Percentiles rank a stretch among this genome's conserved stretches.
Evolutionary conservation across 2,797 vertebrate species (phyloP).

Genomic region (Sciurus carolinensis): DNA sequence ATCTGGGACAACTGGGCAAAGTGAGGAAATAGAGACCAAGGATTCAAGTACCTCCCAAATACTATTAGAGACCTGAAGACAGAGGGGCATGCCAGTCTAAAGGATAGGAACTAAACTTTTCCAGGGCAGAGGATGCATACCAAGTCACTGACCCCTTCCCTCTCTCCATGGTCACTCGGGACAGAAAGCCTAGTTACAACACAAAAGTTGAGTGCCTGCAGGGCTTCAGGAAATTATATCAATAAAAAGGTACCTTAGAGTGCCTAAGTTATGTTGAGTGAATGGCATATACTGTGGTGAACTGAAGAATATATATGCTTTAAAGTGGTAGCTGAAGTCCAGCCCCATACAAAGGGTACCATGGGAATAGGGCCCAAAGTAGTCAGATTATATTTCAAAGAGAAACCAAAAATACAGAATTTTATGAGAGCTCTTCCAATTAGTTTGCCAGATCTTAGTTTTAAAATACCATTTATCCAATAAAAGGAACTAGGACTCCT

Average conservation of each 20-base stretch:
- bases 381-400: constrained; percentile 46
- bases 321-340: constrained; percentile 31
- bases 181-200: not conserved
- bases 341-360: not conserved
- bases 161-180: not conserved
- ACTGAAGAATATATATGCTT: constrained; percentile 38
- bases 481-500: constrained; percentile 21
- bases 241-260: constrained; percentile 11
- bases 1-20: not conserved
- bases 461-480: constrained; percentile 51
- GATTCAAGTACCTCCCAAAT: not conserved
- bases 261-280: not conserved
- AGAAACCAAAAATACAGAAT: constrained; percentile 50
- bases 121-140: not conserved
- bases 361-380: constrained; percentile 1
- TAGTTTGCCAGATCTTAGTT: constrained; percentile 50
- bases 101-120: not conserved
- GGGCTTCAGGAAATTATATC: not conserved
- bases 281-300: not conserved
- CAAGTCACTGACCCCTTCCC: not conserved
- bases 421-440: constrained; percentile 48
- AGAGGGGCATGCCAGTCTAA: not conserved
- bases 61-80: not conserved
- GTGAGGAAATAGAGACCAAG: not conserved
- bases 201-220: not conserved